A percentile compares a stretch with the other conserved stretches of the same genome.
Conservation (phyloP, 2,797 vertebrate species). For the Melopsittacus undulatus region DNA sequence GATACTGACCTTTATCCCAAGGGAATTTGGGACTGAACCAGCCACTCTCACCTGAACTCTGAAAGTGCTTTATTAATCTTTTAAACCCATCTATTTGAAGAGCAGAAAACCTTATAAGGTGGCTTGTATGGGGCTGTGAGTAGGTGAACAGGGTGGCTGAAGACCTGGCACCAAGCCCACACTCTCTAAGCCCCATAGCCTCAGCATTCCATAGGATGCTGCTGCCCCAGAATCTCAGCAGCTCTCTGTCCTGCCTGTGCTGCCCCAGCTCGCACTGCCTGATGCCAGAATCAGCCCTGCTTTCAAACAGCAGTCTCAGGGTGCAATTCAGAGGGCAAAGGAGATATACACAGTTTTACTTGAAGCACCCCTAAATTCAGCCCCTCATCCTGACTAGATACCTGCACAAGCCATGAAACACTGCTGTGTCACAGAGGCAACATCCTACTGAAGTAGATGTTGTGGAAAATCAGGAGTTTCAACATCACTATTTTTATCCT, state of each 20-base stretch:
- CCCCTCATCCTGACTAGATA: neutral
- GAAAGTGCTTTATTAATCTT: neutral
- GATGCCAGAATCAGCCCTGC: neutral
- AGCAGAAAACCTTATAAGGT: neutral
- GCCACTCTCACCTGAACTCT: neutral
- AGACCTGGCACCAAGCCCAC: neutral
- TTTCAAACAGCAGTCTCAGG: neutral
- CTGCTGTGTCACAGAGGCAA: neutral
- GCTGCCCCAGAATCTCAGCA: neutral
- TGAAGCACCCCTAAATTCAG: neutral
- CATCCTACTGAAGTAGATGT: neutral
- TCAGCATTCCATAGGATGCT: neutral
- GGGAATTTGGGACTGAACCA: neutral
- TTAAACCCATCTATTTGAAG: neutral
- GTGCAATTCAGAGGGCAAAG: neutral
- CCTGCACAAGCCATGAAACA: neutral
- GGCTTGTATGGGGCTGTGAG: neutral
- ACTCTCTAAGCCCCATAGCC: neutral
- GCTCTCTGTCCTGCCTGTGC: neutral
- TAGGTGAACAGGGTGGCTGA: neutral
- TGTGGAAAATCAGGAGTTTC: constrained; percentile 6
- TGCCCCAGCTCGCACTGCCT: neutral
- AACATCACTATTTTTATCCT: neutral
- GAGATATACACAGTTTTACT: neutral
- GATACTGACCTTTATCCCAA: neutral